A percentile compares a stretch with the other conserved stretches of the same genome.
Conservation (phyloP, 2,113 vertebrate genomes). For the Dicerorhinus sumatrensis region DNA sequence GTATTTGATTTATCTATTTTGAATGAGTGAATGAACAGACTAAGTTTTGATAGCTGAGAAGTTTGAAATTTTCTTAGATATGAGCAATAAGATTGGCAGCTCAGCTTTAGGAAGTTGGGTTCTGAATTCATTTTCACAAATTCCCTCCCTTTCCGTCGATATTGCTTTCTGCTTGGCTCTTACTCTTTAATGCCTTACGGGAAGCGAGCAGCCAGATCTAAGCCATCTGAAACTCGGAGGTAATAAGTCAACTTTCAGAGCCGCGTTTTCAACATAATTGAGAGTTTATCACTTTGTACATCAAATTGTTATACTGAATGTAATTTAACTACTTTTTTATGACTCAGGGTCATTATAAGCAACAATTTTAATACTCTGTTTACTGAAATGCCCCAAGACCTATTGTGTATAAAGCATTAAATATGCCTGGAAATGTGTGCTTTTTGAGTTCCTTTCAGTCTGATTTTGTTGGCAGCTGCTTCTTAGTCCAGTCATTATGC, state of each 20-base stretch:
- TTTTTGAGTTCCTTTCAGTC: conserved; percentile 28
- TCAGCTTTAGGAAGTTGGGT: background rate
- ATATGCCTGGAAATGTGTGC: background rate
- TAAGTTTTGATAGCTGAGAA: conserved; percentile 47
- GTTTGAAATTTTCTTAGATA: conserved; percentile 8
- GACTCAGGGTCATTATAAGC: background rate
- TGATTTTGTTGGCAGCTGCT: background rate
- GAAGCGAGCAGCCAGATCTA: background rate
- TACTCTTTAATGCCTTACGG: background rate
- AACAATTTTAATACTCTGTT: conserved; percentile 17
- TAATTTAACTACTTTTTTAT: conserved; percentile 23
- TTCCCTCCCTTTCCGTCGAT: background rate
- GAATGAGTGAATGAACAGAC: background rate
- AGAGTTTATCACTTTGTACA: background rate
- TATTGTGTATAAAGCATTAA: background rate
- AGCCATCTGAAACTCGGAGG: conserved; percentile 21
- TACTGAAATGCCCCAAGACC: background rate
- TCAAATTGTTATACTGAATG: background rate
- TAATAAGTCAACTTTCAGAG: background rate
- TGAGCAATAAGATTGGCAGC: background rate
- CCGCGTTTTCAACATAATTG: background rate
- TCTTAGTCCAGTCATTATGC: background rate
- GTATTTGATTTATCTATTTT: background rate
- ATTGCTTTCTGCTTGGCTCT: background rate
- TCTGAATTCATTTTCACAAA: background rate